These are phyloP conservation scores for Myripristis jacobus DNA, from an alignment of 2,797 vertebrate species.

Conservation along the genomic window DNA sequence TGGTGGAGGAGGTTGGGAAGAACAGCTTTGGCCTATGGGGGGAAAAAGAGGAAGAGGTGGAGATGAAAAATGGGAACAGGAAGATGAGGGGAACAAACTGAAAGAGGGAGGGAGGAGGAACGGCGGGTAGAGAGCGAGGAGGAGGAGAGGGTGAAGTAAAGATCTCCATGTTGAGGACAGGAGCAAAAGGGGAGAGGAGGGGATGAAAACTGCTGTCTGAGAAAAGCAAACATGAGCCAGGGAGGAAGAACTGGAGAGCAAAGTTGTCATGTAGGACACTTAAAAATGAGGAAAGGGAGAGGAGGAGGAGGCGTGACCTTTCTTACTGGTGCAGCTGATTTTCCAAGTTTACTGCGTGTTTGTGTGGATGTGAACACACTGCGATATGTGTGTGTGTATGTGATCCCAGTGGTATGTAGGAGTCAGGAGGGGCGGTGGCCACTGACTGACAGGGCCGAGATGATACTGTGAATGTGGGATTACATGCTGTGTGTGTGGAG, in stretches of 20 bases:
- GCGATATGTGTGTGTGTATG: background rate
- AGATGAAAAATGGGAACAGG: background rate
- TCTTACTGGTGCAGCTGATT: background rate
- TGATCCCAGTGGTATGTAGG: background rate
- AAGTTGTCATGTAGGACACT: too few species aligned
- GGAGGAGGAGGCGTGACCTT: background rate
- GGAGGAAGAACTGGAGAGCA: too few species aligned
- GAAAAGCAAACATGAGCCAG: too few species aligned
- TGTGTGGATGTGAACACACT: background rate
- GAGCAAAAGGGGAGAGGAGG: background rate
- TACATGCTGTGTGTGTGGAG: background rate
- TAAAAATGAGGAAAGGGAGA: too few species aligned
- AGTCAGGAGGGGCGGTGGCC: background rate
- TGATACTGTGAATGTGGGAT: conserved; percentile 1
- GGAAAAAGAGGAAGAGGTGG: background rate
- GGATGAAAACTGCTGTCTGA: background rate
- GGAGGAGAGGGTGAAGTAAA: background rate
- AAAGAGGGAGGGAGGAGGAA: background rate
- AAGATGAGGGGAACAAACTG: background rate
- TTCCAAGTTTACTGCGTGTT: background rate
- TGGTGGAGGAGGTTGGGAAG: background rate
- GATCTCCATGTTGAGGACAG: too few species aligned
- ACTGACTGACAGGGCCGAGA: background rate
- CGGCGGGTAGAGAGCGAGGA: background rate
- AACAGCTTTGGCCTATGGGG: conserved; percentile 17